A percentile compares a stretch with the other conserved stretches of the same genome.
Conservation (phyloP, 2,113 vertebrate genomes). For the Stegostoma tigrinum region DNA sequence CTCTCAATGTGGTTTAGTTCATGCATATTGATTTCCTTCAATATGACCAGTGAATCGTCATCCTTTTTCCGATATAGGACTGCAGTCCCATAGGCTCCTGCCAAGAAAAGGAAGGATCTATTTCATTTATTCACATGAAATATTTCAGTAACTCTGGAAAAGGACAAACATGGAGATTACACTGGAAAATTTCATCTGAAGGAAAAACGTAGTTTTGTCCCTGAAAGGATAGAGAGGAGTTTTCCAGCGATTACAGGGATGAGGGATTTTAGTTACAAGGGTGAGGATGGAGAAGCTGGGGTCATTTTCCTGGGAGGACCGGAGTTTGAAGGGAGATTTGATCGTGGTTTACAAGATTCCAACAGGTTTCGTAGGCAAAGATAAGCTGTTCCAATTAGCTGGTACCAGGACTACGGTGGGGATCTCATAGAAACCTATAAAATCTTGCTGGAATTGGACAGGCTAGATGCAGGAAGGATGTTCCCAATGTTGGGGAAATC, state of each 20-base stretch:
- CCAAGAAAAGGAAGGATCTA: not conserved
- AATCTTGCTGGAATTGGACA: too few relatives aligned
- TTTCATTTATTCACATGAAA: not conserved
- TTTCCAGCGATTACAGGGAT: not conserved
- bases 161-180: not conserved
- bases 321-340: not conserved
- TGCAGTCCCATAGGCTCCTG: slow-evolving; percentile 27
- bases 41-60: slow-evolving; percentile 25
- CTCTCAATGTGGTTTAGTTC: slow-evolving; percentile 32
- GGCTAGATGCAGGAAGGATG: too few relatives aligned
- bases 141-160: not conserved
- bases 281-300: not conserved
- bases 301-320: not conserved
- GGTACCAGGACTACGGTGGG: too few relatives aligned
- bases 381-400: not conserved
- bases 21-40: slow-evolving; percentile 32
- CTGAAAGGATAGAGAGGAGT: not conserved
- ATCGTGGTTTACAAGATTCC: not conserved
- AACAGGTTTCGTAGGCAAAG: not conserved
- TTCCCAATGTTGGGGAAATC: too few relatives aligned
- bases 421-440: too few relatives aligned
- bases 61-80: slow-evolving; percentile 33
- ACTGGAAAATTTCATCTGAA: not conserved
- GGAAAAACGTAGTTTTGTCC: not conserved
- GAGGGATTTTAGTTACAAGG: not conserved